Evolutionary conservation across 2,888 invertebrate genomes (phyloP), one percentile per base, ranked within the genome.

Genomic region (Flabesymbios commensalis): DNA sequence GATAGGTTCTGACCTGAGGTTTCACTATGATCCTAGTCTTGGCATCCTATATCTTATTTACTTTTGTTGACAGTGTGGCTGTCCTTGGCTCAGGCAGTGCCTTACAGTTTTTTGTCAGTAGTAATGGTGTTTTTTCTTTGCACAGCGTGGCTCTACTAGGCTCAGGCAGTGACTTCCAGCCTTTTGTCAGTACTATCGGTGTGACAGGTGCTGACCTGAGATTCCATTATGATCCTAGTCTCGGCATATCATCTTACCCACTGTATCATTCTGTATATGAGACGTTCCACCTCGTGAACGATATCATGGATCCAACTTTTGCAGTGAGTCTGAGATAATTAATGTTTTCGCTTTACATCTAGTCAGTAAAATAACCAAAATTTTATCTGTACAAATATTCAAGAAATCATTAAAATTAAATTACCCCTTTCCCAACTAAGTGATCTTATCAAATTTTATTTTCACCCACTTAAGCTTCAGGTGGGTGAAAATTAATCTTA

Each of bases 261-360:
- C 67, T 83, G 49, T 84, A 84, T 63, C 83, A 84, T 63, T 78
- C 84, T 0, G 76, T 75, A n/a, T 84, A 83, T 64, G 84, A 84
- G 56, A 80, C 77, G 3, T 78, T 82, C 66, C 75, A 75, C 45
- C 68, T 77, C 2, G 76, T 80, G 7, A 74, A 82, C 36, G 70
- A 75, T 22, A 74, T 78, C 56, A 70, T 78, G 39, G 83, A 83
- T 65, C 76, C 74, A n/a, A 75, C 73, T 14, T 82, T 68, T 39
- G 49, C 49, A 43, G 71, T 71, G 43, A 56, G 57, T 32, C 39
- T n/a, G n/a, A n/a, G n/a, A n/a, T n/a, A n/a, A n/a, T n/a, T n/a
- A n/a, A n/a, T 22, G 19, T 19, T 1, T 49, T 49, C 1, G 28
- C 14, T 10, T 36, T 36, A 14, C 39, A 36, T n/a, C n/a, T n/a